These are phyloP conservation scores for Dendropsophus ebraccatus DNA, from an alignment of 2,113 vertebrate species.

Conservation along the genomic window DNA sequence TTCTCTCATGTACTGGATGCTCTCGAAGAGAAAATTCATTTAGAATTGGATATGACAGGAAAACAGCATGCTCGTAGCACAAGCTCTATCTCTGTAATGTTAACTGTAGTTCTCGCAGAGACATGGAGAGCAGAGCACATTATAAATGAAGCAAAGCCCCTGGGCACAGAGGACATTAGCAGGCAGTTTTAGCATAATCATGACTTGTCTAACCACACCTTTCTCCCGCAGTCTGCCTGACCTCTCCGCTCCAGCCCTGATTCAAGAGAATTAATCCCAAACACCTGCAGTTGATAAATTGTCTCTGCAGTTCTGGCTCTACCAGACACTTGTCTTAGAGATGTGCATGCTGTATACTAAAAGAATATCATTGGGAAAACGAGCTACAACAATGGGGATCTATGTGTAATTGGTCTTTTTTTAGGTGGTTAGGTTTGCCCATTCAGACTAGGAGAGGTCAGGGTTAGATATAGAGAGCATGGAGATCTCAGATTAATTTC, in stretches of 20 bases:
- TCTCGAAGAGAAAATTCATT: not conserved
- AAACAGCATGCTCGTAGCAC: not conserved
- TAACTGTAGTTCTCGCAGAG: not conserved
- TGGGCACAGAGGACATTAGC: conserved; percentile 28
- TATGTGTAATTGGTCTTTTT: not conserved
- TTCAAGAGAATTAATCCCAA: conserved; percentile 11
- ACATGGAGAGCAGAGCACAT: conserved; percentile 17
- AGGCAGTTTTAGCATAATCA: conserved; percentile 18
- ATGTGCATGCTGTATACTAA: not conserved
- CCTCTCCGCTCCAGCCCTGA: conserved; percentile 20
- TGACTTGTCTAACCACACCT: conserved; percentile 29
- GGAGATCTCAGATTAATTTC: too few species aligned
- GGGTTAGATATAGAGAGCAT: too few species aligned
- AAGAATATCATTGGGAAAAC: not conserved
- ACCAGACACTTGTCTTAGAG: not conserved
- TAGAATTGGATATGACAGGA: not conserved
- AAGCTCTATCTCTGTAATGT: not conserved
- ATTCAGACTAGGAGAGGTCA: not conserved
- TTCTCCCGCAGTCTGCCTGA: conserved; percentile 11
- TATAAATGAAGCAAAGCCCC: conserved; percentile 16
- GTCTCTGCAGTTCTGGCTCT: not conserved
- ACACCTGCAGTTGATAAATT: conserved; percentile 21
- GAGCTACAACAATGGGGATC: not conserved
- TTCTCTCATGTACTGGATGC: not conserved
- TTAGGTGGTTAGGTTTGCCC: not conserved